Percentiles rank a stretch among this genome's conserved stretches.
phyloP scores from a whole-genome alignment of 1,140 invertebrate genomes.

The Anthonomus grandis region DNA sequence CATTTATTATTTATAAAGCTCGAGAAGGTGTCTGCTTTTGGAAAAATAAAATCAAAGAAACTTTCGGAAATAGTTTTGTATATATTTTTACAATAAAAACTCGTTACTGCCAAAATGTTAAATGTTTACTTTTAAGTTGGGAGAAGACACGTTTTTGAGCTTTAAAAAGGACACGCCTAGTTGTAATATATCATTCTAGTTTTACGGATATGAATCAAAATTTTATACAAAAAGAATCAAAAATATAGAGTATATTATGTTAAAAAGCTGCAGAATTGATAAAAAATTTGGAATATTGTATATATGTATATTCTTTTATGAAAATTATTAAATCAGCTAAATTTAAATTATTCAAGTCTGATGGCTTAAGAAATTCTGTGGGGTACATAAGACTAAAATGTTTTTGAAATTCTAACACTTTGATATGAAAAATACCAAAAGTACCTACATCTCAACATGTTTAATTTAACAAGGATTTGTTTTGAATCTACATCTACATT shows the following conservation, averaged over 20 bases:
- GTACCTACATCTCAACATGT: too few species aligned
- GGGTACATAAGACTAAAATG: too few species aligned
- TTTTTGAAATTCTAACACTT: not conserved
- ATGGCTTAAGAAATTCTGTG: not conserved
- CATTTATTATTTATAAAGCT: too few species aligned
- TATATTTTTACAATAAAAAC: not conserved
- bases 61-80: not conserved
- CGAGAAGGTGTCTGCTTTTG: too few species aligned
- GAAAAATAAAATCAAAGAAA: not conserved
- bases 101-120: slow-evolving; percentile 3
- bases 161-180: not conserved
- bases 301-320: not conserved
- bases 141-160: not conserved
- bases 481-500: too few species aligned
- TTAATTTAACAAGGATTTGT: too few species aligned
- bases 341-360: not conserved
- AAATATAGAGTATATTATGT: slow-evolving; percentile 11
- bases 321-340: slow-evolving; percentile 13
- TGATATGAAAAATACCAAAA: too few species aligned
- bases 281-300: not conserved
- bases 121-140: slow-evolving; percentile 1
- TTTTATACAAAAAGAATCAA: slow-evolving; percentile 19
- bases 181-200: slow-evolving; percentile 20
- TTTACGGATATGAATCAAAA: slow-evolving; percentile 21
- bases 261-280: not conserved